These are phyloP conservation scores for Spisula subtruncata DNA, from an alignment of 2,888 invertebrate genomes.

Conservation along the genomic window DNA sequence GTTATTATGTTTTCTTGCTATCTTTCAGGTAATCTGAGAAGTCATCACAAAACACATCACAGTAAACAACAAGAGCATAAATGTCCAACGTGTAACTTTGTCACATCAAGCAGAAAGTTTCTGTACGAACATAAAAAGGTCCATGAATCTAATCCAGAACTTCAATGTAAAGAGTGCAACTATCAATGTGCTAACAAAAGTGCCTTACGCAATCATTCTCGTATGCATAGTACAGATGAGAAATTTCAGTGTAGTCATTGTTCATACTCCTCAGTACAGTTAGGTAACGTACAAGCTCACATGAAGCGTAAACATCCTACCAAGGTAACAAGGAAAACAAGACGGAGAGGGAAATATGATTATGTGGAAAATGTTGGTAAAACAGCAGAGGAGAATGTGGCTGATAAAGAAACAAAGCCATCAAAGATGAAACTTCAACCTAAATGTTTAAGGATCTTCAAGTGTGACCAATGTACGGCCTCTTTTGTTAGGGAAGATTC, in stretches of 20 bases:
- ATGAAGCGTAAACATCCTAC: slow-evolving; percentile 83
- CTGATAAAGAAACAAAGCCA: slow-evolving; percentile 45
- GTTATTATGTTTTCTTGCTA: background rate
- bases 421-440: slow-evolving; percentile 58
- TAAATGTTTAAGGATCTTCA: slow-evolving; percentile 82
- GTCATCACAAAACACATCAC: slow-evolving; percentile 86
- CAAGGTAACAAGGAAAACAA: slow-evolving; percentile 62
- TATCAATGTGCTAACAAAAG: slow-evolving; percentile 82
- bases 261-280: slow-evolving; percentile 81
- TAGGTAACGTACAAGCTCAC: slow-evolving; percentile 83
- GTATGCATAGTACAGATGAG: slow-evolving; percentile 81
- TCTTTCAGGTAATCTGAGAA: slow-evolving; percentile 86
- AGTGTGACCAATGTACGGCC: slow-evolving; percentile 86
- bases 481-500: slow-evolving; percentile 88
- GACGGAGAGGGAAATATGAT: background rate
- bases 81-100: slow-evolving; percentile 85
- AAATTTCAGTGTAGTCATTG: slow-evolving; percentile 84
- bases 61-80: slow-evolving; percentile 77
- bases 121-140: slow-evolving; percentile 84
- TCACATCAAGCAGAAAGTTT: slow-evolving; percentile 83
- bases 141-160: slow-evolving; percentile 74
- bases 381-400: background rate
- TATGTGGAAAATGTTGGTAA: background rate
- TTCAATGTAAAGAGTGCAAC: slow-evolving; percentile 79
- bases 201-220: slow-evolving; percentile 81